Evolutionary conservation across 2,113 vertebrate genomes (phyloP).

Genomic region (Amblyornis subalaris): DNA sequence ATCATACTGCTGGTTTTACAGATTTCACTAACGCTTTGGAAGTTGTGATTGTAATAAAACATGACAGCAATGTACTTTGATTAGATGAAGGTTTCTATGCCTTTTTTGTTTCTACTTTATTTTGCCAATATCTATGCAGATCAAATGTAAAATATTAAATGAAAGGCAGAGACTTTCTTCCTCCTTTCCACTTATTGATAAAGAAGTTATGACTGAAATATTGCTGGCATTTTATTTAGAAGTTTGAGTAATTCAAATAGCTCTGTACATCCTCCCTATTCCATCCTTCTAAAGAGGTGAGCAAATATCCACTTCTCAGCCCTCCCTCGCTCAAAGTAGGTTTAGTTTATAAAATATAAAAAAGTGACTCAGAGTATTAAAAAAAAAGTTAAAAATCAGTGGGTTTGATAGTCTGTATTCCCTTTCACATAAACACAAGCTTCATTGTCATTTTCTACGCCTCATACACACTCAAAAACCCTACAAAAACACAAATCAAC

Average conservation of each 20-base stretch:
- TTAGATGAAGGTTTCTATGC: background rate
- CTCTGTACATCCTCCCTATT: background rate
- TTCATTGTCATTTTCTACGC: background rate
- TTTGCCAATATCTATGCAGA: constrained; percentile 57
- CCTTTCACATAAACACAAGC: background rate
- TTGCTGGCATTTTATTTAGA: constrained; percentile 40
- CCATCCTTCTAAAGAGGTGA: background rate
- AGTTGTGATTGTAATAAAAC: constrained; percentile 41
- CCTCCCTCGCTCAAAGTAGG: background rate
- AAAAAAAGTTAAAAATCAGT: background rate
- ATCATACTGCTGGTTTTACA: background rate
- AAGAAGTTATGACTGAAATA: constrained; percentile 49
- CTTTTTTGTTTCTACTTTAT: constrained; percentile 50
- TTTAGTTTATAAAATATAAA: background rate
- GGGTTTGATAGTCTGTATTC: background rate
- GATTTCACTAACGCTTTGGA: constrained; percentile 18
- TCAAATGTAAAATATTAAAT: constrained; percentile 58
- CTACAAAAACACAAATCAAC: background rate
- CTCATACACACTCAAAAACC: background rate
- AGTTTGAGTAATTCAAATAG: constrained; percentile 58
- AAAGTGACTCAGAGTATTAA: background rate
- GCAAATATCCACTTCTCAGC: background rate
- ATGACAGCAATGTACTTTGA: constrained; percentile 28
- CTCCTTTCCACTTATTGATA: constrained; percentile 52
- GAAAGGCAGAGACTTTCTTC: background rate